Percentiles rank a stretch among this genome's conserved stretches.
Conservation (phyloP, 2,113 vertebrate genomes). For the Podilymbus podiceps region DNA sequence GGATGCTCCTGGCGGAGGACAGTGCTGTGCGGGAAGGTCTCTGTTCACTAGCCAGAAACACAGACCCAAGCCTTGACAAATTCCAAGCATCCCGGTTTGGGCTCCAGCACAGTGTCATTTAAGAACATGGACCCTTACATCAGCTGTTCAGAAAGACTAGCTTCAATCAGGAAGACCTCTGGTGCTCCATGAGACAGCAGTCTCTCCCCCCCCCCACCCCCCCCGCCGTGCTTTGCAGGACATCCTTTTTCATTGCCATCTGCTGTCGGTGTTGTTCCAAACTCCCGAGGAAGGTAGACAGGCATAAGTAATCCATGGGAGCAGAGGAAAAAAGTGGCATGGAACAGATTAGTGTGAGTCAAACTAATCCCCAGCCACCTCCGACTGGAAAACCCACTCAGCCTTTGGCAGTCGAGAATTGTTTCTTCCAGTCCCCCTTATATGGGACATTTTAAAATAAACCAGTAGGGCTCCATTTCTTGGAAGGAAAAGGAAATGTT, state of each 20-base stretch:
- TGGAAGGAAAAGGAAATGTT: constrained; percentile 47
- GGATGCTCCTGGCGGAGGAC: neutral
- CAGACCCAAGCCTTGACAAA: neutral
- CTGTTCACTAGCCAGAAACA: neutral
- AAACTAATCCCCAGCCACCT: neutral
- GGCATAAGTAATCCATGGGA: neutral
- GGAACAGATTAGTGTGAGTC: neutral
- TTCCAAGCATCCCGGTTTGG: neutral
- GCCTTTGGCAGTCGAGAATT: neutral
- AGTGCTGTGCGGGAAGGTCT: neutral
- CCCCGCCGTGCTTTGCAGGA: neutral
- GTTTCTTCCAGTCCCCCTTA: neutral
- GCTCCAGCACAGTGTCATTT: neutral
- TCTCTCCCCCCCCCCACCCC: no score
- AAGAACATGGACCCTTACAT: neutral
- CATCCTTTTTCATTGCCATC: neutral
- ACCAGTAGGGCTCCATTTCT: neutral
- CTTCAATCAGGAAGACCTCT: neutral
- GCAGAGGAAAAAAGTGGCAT: neutral
- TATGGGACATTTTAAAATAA: constrained; percentile 22
- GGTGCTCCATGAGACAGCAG: neutral
- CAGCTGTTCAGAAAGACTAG: neutral
- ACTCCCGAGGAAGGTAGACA: neutral
- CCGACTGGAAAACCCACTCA: neutral
- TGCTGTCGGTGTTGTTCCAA: neutral